phyloP scores from a whole-genome alignment of 2,797 vertebrate genomes.

The Cirrhinus mrigala region DNA sequence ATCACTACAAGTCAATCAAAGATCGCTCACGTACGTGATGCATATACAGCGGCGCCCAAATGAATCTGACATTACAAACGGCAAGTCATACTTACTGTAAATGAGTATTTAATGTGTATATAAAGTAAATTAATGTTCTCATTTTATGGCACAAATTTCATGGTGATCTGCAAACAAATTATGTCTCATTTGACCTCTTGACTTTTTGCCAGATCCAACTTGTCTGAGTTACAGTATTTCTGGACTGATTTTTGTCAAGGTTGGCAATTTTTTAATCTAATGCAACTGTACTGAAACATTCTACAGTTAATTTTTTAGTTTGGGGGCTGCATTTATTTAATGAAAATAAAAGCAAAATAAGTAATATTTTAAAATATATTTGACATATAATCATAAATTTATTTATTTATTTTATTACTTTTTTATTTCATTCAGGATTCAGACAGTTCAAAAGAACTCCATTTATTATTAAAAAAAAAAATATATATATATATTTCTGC shows the following conservation, averaged over 20 bases:
- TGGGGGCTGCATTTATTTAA: neutral
- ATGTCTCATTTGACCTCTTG: neutral
- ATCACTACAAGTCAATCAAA: neutral
- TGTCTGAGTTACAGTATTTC: neutral
- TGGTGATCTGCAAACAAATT: too few species aligned
- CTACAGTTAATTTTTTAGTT: neutral
- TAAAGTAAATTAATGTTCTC: neutral
- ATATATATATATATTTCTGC: too few species aligned
- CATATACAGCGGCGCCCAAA: neutral
- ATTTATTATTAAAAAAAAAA: too few species aligned
- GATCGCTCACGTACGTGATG: neutral
- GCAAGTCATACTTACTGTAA: neutral
- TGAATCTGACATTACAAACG: neutral
- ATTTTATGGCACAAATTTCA: neutral
- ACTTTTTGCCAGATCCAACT: neutral
- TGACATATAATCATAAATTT: neutral
- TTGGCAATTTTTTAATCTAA: neutral
- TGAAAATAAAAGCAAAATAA: neutral
- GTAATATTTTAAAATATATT: neutral
- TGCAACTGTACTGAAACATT: neutral
- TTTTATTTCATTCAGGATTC: too few species aligned
- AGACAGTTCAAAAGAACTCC: too few species aligned
- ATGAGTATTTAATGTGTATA: too few species aligned
- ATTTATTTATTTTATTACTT: neutral
- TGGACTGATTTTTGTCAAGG: neutral